These are phyloP conservation scores for Thripadectes ignobilis DNA, from an alignment of 2,797 vertebrate species.

Conservation along the genomic window DNA sequence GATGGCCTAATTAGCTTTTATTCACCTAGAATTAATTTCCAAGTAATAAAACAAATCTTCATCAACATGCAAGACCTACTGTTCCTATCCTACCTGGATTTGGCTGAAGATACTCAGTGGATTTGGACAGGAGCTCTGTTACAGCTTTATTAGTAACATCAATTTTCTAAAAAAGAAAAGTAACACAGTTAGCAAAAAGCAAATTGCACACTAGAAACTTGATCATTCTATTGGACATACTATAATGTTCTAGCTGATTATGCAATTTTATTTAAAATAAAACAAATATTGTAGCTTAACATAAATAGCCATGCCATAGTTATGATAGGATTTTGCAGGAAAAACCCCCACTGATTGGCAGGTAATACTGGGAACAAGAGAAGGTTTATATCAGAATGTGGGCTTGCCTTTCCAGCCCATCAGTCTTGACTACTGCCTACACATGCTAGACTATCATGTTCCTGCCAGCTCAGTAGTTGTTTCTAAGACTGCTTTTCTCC, in stretches of 20 bases:
- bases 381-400: background rate
- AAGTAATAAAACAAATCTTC: background rate
- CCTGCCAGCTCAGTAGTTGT: background rate
- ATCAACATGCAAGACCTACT: background rate
- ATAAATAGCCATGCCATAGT: background rate
- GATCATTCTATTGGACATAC: background rate
- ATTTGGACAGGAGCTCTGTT: slow-evolving; percentile 89
- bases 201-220: background rate
- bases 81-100: slow-evolving; percentile 87
- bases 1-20: background rate
- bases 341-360: background rate
- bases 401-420: background rate
- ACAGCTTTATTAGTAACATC: slow-evolving; percentile 92
- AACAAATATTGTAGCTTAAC: background rate
- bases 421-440: background rate
- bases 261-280: background rate
- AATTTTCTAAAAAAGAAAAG: slow-evolving; percentile 85
- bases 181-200: background rate
- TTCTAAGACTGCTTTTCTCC: background rate
- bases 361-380: background rate
- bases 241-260: background rate
- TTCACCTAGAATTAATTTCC: background rate
- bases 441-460: background rate
- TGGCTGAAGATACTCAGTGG: slow-evolving; percentile 95
- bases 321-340: background rate